A percentile compares a stretch with the other conserved stretches of the same genome.
Evolutionary conservation across 2,113 vertebrate genomes (phyloP).

Genomic region (Clarias batrachus): DNA sequence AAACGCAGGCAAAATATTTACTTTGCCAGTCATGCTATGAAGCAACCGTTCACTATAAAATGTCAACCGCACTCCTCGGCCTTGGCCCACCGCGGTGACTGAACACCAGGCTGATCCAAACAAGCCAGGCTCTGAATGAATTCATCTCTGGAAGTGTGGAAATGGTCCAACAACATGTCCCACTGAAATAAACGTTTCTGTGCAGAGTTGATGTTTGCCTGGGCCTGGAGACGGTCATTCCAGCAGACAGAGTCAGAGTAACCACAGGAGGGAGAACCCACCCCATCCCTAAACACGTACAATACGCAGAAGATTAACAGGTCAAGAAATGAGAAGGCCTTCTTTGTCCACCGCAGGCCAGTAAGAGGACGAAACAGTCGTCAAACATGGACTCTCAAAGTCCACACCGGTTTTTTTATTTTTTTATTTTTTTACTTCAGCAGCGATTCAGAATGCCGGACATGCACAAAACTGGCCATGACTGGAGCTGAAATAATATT

Average conservation of each 20-base stretch:
- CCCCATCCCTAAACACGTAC: slow-evolving; percentile 24
- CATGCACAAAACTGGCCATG: slow-evolving; percentile 18
- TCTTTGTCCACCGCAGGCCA: slow-evolving; percentile 41
- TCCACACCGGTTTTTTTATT: slow-evolving; percentile 37
- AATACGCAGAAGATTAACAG: slow-evolving; percentile 36
- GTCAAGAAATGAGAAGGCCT: slow-evolving; percentile 38
- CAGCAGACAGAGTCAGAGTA: slow-evolving; percentile 3
- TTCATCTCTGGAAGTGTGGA: slow-evolving; percentile 17
- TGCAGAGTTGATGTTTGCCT: slow-evolving; percentile 18
- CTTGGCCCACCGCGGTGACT: background rate
- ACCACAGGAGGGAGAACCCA: slow-evolving; percentile 28
- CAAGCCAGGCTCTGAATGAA: slow-evolving; percentile 32
- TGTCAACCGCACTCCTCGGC: background rate
- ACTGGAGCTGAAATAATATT: slow-evolving; percentile 44
- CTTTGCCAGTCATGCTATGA: background rate
- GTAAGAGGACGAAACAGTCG: slow-evolving; percentile 11
- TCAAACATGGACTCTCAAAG: slow-evolving; percentile 43
- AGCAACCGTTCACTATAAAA: background rate
- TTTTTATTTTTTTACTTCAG: slow-evolving; percentile 2
- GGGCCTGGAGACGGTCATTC: background rate
- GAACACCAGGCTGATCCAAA: slow-evolving; percentile 4
- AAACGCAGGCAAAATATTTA: background rate
- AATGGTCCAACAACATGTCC: slow-evolving; percentile 32
- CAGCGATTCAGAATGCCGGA: slow-evolving; percentile 41
- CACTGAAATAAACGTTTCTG: slow-evolving; percentile 23